Evolutionary conservation across 2,797 vertebrate species (phyloP), one percentile per base, ranked within the genome.

Genomic region (Anguilla pacifica): DNA sequence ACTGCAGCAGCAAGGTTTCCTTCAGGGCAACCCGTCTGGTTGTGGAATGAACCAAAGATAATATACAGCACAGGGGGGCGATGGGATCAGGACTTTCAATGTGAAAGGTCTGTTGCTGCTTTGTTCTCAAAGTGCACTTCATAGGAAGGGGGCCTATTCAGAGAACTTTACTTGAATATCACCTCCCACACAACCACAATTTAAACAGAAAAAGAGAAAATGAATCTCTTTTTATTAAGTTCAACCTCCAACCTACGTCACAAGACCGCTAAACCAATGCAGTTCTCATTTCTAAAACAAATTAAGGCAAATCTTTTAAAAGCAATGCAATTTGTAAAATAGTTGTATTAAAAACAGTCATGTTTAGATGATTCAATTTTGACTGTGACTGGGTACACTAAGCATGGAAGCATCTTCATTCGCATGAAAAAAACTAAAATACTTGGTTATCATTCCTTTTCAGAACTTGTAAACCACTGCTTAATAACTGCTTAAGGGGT

Each of bases 1-100:
- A 90, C 88, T 91, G 70, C 59, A 92, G 85, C 59, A 51, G 86
- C 57, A 84, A 57, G 84, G 86, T 46, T 81, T 84, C 72, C 55
- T 35, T 88, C 83, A 59, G 85, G 84, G 85, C 83, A 88, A 67
- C 81, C 59, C 31, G 55, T 84, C 64, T 85, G 61, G 61, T 88
- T 87, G 81, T 88, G 87, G 57, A 59, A 70, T 88, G 87, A 86
- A 89, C 83, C 28, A 77, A 49, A 53, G 19, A 87, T 83, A 83
- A 87, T 88, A 86, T 87, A 49, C 53, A 86, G 83, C 51, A 88
- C 74, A 83, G 74, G 85, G 79, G 46, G 43, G 84, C 61, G 86
- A 88, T 84, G 86, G 35, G 70, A 87, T 91, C 88, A 85, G 53
- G 53, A 81, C 57, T 19, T 85, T 5, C 49, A 72, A 85, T 86